Conservation (phyloP, 37 sponge, comb jelly and placozoan genomes). For the Amphimedon queenslandica region DNA sequence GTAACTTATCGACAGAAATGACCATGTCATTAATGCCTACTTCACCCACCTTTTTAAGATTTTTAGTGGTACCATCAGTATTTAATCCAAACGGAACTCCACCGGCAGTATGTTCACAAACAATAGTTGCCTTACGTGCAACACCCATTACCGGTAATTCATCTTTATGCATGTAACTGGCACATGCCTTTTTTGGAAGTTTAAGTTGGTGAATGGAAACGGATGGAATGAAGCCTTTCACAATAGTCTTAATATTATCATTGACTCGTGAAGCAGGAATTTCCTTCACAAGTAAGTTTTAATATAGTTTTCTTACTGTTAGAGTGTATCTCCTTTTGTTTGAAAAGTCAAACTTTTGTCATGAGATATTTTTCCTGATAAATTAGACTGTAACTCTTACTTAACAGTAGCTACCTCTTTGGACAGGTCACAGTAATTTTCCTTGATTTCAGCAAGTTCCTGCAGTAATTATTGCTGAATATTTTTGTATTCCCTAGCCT, state of each 20-base stretch:
- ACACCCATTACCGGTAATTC: constrained; percentile 7
- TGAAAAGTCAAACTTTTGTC: not conserved
- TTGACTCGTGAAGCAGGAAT: constrained; percentile 5
- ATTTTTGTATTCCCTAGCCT: no score
- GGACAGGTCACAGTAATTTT: no score
- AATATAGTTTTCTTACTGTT: constrained; percentile 22
- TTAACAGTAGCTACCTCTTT: no score
- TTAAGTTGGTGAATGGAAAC: not conserved
- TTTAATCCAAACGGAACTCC: not conserved
- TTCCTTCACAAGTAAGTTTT: constrained; percentile 2
- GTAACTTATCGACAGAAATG: constrained; percentile 26
- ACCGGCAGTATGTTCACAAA: not conserved
- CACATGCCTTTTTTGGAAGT: constrained; percentile 13
- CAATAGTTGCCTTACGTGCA: constrained; percentile 6
- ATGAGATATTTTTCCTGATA: no score
- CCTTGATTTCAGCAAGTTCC: no score
- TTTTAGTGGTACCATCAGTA: constrained; percentile 37
- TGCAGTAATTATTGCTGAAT: no score
- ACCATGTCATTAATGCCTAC: constrained; percentile 14
- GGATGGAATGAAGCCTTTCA: constrained; percentile 8
- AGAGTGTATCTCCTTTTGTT: not conserved
- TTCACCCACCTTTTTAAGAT: constrained; percentile 29
- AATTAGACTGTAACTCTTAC: no score
- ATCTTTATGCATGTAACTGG: constrained; percentile 18
- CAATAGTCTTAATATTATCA: not conserved